A percentile compares a stretch with the other conserved stretches of the same genome.
Conservation (phyloP, 2,888 invertebrate species). For the Apodemia hepburni region DNA sequence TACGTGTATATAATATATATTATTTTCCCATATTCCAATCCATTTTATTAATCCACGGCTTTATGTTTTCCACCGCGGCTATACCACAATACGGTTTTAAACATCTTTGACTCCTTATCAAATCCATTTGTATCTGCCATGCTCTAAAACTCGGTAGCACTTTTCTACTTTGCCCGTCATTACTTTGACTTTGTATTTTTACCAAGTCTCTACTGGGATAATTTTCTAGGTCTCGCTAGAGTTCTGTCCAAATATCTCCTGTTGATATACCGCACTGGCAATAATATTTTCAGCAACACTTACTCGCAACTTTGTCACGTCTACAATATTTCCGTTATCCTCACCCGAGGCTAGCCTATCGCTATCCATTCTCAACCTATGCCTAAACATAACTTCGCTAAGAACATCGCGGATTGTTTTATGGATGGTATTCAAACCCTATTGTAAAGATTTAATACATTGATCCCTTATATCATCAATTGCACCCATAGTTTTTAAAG, state of each 20-base stretch:
- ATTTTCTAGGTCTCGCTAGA: neutral
- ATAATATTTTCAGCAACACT: neutral
- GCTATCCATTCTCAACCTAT: conserved; percentile 20
- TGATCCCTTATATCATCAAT: conserved; percentile 38
- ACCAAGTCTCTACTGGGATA: conserved; percentile 27
- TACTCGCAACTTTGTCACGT: conserved; percentile 6
- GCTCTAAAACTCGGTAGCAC: conserved; percentile 22
- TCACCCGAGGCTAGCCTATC: neutral
- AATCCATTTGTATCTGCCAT: conserved; percentile 26
- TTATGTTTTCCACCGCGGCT: conserved; percentile 27
- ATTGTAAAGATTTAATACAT: conserved; percentile 35
- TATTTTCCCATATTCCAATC: conserved; percentile 15
- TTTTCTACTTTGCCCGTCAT: conserved; percentile 28
- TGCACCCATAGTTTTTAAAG: conserved; percentile 34
- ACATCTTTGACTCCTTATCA: conserved; percentile 25
- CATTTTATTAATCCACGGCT: conserved; percentile 28
- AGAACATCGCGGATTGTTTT: conserved; percentile 35
- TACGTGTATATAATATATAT: conserved; percentile 26
- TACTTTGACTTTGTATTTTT: conserved; percentile 28
- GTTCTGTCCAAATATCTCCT: conserved; percentile 4
- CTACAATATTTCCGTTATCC: neutral
- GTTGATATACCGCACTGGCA: neutral
- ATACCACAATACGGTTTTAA: conserved; percentile 24
- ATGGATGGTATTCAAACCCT: conserved; percentile 38
- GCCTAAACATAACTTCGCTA: conserved; percentile 35